Evolutionary conservation across 1,140 invertebrate species (phyloP), one percentile per base, ranked within the genome.

Genomic region (Mylabris phalerata): DNA sequence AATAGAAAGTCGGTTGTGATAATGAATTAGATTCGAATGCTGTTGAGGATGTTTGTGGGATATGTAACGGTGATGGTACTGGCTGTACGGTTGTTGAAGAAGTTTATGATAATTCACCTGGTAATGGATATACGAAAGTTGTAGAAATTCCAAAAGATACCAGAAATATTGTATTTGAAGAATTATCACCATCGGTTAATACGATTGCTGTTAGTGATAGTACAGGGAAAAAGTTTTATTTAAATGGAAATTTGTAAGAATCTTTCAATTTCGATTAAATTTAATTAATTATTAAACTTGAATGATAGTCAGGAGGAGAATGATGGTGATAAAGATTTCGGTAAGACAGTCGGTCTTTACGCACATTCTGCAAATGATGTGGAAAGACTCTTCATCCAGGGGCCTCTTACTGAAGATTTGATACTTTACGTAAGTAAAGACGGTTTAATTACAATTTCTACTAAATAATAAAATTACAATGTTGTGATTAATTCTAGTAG

Each of bases 61-160:
- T 86, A 2, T 88, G 86, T 68, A 81, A 85, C 64, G 86, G 86
- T 2, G 84, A 86, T 65, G 84, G 84, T 0, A 81, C 80, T 0
- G 77, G 80, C 24, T 88, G 86, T 62, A 79, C 66, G 45, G 57
- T 68, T 9, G 60, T 79, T 3, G 65, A 77, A 32, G 73, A 75
- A 13, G 59, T 67, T 32, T 79, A 67, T 39, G 72, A 63, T 10
- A 63, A 59, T 50, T 13, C 7, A 40, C 24, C 11, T 13, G 44
- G 25, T 52, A 46, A 39, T 78, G 78, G 60, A 50, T 79, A 78
- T 60, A 59, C 55, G 3, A 76, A 74, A 64, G 64, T 79, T 11
- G 71, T 67, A 2, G 71, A 65, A 10, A 66, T 80, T 24, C 77
- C 78, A 6, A 69, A 71, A 51, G 77, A 75, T 5, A 70, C 70